Evolutionary conservation across 2,888 invertebrate genomes (phyloP).

Genomic region (Morpho achilles): DNA sequence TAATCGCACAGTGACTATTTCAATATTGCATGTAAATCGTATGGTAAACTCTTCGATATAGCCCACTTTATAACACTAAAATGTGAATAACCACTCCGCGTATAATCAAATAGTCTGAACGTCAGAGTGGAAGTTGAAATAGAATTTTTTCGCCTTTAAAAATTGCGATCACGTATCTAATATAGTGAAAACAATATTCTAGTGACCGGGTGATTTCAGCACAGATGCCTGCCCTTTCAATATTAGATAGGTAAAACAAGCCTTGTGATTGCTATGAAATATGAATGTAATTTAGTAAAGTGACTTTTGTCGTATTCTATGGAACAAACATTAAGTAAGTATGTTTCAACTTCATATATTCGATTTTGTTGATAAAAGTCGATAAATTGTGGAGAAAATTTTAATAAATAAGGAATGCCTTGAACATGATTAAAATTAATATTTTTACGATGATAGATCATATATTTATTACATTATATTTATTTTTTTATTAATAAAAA

Average conservation of each 20-base stretch:
- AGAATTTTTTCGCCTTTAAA: conserved; percentile 76
- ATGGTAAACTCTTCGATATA: conserved; percentile 63
- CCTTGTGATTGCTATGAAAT: conserved; percentile 64
- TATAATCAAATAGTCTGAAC: conserved; percentile 71
- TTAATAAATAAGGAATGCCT: too few species aligned
- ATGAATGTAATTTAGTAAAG: conserved; percentile 36
- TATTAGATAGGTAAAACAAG: conserved; percentile 63
- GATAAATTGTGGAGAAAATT: too few species aligned
- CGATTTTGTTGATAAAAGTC: too few species aligned
- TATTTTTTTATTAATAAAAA: too few species aligned
- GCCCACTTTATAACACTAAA: conserved; percentile 57
- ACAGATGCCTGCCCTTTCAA: conserved; percentile 72
- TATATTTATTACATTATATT: too few species aligned
- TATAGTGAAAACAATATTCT: conserved; percentile 81
- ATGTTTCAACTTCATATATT: too few species aligned
- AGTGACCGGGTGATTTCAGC: conserved; percentile 79
- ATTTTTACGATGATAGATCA: too few species aligned
- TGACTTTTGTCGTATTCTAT: not conserved
- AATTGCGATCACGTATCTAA: conserved; percentile 80
- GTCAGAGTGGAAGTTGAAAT: conserved; percentile 66
- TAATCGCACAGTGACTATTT: conserved; percentile 59
- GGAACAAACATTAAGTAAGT: too few species aligned
- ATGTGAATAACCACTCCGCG: conserved; percentile 61
- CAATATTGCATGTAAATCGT: conserved; percentile 65
- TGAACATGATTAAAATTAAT: too few species aligned